Evolutionary conservation across 2,797 vertebrate genomes (phyloP).

Genomic region (Pteronotus mesoamericanus): DNA sequence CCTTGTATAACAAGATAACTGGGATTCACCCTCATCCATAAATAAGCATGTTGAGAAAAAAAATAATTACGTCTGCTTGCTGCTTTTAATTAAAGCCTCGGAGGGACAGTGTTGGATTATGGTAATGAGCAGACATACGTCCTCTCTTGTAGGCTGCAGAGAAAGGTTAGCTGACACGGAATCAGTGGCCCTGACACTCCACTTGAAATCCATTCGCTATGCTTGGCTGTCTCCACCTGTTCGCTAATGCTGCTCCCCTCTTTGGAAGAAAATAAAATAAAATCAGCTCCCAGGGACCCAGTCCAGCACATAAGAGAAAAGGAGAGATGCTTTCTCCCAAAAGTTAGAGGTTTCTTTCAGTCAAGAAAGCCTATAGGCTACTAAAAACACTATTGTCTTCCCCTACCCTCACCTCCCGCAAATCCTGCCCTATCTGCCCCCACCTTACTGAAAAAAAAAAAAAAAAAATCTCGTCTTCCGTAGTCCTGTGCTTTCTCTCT

Average conservation of each 20-base stretch:
- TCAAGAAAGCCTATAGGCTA: background rate
- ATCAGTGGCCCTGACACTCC: constrained; percentile 88
- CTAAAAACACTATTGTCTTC: background rate
- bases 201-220: constrained; percentile 86
- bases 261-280: constrained; percentile 15
- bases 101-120: constrained; percentile 95
- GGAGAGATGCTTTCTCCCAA: background rate
- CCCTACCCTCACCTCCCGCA: fast-evolving
- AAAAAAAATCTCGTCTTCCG: background rate
- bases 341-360: background rate
- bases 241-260: constrained; percentile 38
- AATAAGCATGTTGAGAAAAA: constrained; percentile 83
- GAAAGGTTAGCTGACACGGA: constrained; percentile 88
- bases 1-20: constrained; percentile 72
- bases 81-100: constrained; percentile 97
- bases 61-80: constrained; percentile 91
- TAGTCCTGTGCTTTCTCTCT: background rate
- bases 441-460: background rate
- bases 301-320: background rate
- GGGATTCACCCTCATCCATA: constrained; percentile 78
- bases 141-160: constrained; percentile 86
- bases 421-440: background rate
- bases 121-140: constrained; percentile 92
- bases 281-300: background rate
- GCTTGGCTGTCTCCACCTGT: constrained; percentile 75